These are phyloP conservation scores for Eilema sororculum DNA, from an alignment of 2,888 invertebrate species.

Conservation along the genomic window DNA sequence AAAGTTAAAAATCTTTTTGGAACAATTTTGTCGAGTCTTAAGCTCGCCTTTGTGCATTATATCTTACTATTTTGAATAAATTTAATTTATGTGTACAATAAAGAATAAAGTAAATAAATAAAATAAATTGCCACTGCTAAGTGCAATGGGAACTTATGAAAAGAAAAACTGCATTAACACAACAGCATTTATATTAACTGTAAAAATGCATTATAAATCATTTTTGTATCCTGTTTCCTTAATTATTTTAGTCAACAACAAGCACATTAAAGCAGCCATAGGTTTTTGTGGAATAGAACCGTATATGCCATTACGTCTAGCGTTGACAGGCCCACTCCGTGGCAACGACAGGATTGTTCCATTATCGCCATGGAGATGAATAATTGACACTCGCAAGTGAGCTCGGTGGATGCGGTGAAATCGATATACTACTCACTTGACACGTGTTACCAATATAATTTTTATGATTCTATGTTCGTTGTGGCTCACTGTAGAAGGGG, in stretches of 20 bases:
- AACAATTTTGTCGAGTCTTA: no score
- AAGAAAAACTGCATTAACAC: not conserved
- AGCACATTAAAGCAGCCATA: constrained; percentile 54
- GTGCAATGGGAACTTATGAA: no score
- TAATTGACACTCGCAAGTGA: constrained; percentile 76
- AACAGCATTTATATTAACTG: no score
- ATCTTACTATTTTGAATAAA: no score
- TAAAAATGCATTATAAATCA: constrained; percentile 14
- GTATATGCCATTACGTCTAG: constrained; percentile 74
- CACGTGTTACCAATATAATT: constrained; percentile 38
- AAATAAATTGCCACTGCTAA: no score
- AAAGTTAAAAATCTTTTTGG: not conserved
- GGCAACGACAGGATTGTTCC: constrained; percentile 83
- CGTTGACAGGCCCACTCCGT: constrained; percentile 80
- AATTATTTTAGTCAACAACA: constrained; percentile 35
- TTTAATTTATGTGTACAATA: no score
- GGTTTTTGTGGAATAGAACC: constrained; percentile 66
- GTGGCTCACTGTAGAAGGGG: constrained; percentile 13
- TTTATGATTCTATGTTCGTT: constrained; percentile 29
- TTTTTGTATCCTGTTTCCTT: constrained; percentile 21
- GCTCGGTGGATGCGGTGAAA: constrained; percentile 68
- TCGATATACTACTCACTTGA: constrained; percentile 33
- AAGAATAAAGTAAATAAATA: no score
- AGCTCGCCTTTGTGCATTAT: no score
- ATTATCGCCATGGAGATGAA: constrained; percentile 82